These are phyloP conservation scores for Eurosta solidaginis DNA, from an alignment of 1,140 invertebrate species.

Conservation along the genomic window DNA sequence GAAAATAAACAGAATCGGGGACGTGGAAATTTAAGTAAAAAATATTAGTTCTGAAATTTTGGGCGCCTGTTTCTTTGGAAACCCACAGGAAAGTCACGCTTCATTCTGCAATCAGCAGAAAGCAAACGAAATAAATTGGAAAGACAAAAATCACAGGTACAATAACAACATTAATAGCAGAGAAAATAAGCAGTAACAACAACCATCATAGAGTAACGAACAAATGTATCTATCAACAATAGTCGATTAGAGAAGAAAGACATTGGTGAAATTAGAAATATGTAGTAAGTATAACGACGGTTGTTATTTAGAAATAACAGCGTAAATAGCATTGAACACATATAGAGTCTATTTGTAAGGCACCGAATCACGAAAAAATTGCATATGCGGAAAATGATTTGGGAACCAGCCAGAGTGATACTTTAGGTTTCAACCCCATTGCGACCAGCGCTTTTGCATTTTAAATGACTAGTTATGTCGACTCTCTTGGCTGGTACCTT, in stretches of 20 bases:
- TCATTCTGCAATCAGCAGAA: neutral
- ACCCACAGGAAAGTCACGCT: neutral
- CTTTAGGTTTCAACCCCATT: too few species aligned
- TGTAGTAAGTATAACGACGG: too few species aligned
- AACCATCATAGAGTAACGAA: neutral
- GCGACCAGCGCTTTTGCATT: too few species aligned
- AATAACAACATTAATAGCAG: neutral
- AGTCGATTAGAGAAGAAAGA: neutral
- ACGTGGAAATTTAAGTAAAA: neutral
- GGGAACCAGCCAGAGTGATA: too few species aligned
- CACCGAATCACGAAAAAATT: too few species aligned
- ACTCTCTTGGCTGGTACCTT: too few species aligned
- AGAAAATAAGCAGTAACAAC: neutral
- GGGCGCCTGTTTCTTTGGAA: neutral
- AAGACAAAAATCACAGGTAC: neutral
- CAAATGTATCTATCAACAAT: neutral
- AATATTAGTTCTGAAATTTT: neutral
- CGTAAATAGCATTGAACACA: neutral
- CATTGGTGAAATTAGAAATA: neutral
- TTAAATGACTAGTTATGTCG: too few species aligned
- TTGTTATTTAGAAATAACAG: neutral
- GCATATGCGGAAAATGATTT: too few species aligned
- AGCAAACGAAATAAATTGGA: neutral
- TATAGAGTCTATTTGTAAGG: too few species aligned
- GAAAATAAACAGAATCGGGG: neutral